phyloP scores from a whole-genome alignment of 2,113 vertebrate genomes.

The Thinocorus orbignyianus region DNA sequence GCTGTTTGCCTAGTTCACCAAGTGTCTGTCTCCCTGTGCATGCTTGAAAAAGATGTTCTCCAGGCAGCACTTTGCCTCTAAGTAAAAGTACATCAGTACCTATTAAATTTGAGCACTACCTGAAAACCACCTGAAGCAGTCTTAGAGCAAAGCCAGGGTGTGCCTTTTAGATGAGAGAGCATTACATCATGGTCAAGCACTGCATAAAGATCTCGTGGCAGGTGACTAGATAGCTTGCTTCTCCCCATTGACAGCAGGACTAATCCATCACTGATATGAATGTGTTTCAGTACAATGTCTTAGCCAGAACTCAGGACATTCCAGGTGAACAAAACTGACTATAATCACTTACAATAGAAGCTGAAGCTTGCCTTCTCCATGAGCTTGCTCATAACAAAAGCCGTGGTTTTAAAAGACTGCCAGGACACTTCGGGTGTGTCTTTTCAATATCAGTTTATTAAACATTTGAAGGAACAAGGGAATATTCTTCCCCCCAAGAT shows the following conservation, averaged over 20 bases:
- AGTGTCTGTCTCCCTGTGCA: background rate
- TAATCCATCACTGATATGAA: background rate
- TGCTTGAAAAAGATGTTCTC: background rate
- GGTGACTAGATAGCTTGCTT: background rate
- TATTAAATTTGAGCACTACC: background rate
- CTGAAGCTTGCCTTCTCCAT: background rate
- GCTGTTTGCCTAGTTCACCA: background rate
- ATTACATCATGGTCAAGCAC: background rate
- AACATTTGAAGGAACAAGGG: background rate
- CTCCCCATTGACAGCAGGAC: background rate
- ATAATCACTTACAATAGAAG: background rate
- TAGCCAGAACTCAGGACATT: background rate
- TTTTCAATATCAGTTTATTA: background rate
- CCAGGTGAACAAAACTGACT: background rate
- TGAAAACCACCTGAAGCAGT: background rate
- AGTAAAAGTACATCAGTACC: background rate
- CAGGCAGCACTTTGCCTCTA: background rate
- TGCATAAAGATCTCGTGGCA: background rate
- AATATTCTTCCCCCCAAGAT: background rate
- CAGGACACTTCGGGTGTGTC: background rate
- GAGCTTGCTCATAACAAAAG: background rate
- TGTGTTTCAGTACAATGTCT: rapidly evolving
- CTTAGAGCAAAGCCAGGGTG: background rate
- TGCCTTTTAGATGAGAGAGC: background rate
- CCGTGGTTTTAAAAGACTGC: background rate